Conservation (phyloP, 2,113 vertebrate genomes). For the Andinoacara biseriatus region DNA sequence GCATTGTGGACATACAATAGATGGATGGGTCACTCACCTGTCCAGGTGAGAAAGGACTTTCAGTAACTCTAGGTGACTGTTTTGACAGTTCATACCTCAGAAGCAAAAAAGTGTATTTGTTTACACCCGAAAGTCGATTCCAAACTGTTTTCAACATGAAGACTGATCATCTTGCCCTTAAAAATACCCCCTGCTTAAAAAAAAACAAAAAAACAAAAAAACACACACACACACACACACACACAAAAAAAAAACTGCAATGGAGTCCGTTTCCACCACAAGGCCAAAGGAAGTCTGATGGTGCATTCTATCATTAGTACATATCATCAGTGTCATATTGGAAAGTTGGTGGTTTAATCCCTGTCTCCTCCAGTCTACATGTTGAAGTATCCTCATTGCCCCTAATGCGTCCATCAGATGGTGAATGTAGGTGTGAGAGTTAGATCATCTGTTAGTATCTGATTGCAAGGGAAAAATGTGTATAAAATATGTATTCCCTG, state of each 20-base stretch:
- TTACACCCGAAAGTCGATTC: slow-evolving; percentile 43
- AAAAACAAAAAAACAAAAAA: neutral
- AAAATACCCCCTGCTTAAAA: slow-evolving; percentile 11
- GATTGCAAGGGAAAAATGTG: no score
- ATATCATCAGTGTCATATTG: neutral
- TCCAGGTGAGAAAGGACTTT: slow-evolving; percentile 17
- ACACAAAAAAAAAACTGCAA: no score
- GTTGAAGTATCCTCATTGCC: no score
- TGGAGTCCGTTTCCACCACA: neutral
- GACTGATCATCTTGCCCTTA: slow-evolving; percentile 48
- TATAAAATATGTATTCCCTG: no score
- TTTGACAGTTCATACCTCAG: slow-evolving; percentile 52
- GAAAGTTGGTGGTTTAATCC: neutral
- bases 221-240: no score
- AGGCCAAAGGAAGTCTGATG: neutral
- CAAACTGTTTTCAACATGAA: slow-evolving; percentile 44
- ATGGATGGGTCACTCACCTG: slow-evolving; percentile 49
- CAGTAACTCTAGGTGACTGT: slow-evolving; percentile 28
- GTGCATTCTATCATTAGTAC: neutral
- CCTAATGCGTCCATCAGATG: no score
- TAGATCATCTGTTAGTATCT: no score
- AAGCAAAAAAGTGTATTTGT: slow-evolving; percentile 31
- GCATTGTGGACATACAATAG: neutral
- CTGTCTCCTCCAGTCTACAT: no score
- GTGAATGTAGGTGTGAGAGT: no score